Evolutionary conservation across 35 echinoderm and acorn worm genomes (phyloP).

Genomic region (Acanthaster planci): DNA sequence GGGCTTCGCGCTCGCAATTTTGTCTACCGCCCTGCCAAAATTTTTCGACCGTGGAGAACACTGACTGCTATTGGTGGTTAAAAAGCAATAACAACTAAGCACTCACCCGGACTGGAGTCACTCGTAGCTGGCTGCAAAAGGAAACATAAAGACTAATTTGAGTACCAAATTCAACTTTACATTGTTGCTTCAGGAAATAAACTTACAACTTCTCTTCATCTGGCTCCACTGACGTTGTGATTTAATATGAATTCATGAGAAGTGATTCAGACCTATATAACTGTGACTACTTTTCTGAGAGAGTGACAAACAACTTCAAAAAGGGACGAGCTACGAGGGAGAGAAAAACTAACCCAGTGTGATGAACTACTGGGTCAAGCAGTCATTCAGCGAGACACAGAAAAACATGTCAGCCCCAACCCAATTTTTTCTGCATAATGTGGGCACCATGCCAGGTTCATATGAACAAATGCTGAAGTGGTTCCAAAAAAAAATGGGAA

Average conservation of each 20-base stretch:
- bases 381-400: too few relatives aligned
- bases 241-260: background rate
- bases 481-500: too few relatives aligned
- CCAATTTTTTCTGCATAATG: too few relatives aligned
- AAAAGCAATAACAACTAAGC: background rate
- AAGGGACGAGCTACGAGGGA: too few relatives aligned
- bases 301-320: background rate
- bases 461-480: too few relatives aligned
- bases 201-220: background rate
- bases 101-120: slow-evolving; percentile 82
- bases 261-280: background rate
- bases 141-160: background rate
- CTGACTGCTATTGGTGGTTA: background rate
- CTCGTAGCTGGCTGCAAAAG: slow-evolving; percentile 73
- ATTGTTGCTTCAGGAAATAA: background rate
- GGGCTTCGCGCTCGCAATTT: too few relatives aligned
- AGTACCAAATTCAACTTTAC: background rate
- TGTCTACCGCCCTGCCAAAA: too few relatives aligned
- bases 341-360: too few relatives aligned
- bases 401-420: too few relatives aligned
- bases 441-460: too few relatives aligned
- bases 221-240: background rate
- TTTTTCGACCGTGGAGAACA: too few relatives aligned
- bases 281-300: background rate
- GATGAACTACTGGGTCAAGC: too few relatives aligned